Evolutionary conservation across 2,797 vertebrate genomes (phyloP), one percentile per base, ranked within the genome.

Genomic region (Helicolenus hilgendorfi): DNA sequence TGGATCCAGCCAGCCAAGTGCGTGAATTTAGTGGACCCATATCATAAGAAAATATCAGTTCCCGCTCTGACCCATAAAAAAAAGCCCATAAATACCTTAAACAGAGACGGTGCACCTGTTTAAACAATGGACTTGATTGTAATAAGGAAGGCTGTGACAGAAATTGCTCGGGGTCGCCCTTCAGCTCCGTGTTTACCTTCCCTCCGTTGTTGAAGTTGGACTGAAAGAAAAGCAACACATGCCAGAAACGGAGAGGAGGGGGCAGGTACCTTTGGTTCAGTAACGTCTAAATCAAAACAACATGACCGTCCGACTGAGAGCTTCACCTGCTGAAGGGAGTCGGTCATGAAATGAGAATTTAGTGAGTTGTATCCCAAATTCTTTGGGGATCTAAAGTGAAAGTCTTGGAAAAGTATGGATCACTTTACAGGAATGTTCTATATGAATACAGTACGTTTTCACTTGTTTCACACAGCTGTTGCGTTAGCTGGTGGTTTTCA

Each of bases 161-260:
- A 64, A 59, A 55, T 79, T 62, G 70, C 74, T 80, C 0, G n/a
- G 73, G 69, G 59, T 82, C n/a, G 0, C 27, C 67, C 63, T 38
- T 77, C 83, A 14, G 64, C 64, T 55, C 68, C 60, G 1, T 68
- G 76, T 86, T 86, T 81, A 64, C 75, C 80, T 77, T 85, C 26
- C 63, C 31, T 73, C 74, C 76, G 79, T 55, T 91, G 67, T 92
- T 92, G 27, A 58, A 79, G 83, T 83, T 85, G 75, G 84, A 85
- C 79, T 24, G 72, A 77, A 78, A 62, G 33, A 36, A 83, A 69
- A 70, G 60, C 55, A 15, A 22, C n/a, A 22, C 38, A 3, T 79
- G 69, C 81, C 81, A 85, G 27, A 67, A 77, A 69, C 6, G 0
- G 36, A 58, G 38, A 49, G n/a, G 38, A 67, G 22, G 67, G 38